Evolutionary conservation across 2,113 vertebrate genomes (phyloP), one percentile per base, ranked within the genome.

Genomic region (Ptychochromis oligacanthus): DNA sequence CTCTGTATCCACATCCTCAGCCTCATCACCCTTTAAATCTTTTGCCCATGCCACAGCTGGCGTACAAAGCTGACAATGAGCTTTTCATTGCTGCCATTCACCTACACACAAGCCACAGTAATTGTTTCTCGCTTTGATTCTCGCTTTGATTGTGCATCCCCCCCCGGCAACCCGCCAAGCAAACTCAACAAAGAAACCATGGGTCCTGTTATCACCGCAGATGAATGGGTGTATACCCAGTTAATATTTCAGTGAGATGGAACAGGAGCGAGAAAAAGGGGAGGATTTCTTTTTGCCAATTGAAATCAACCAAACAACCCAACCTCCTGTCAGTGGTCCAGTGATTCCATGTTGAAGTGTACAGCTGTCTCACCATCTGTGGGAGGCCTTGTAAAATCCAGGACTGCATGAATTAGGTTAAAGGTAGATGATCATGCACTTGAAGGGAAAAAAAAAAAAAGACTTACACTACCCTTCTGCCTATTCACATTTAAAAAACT

Each of bases 351-450:
- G 88, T 88, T 70, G 60, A 76, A 78, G 88, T 74, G 75, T 89
- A 75, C 93, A 95, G 92, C 91, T 94, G 93, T 89, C 89, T 87
- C 78, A 62, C 90, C 92, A 93, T 94, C 92, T 93, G 91, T 49
- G 72, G 26, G 58, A 74, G 64, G 56, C 81, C 85, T 92, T 77
- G 81, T 82, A 40, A 75, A 40, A 72, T 62, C 72, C 76, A 83
- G 58, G 65, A 34, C 65, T 52, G 78, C 61, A 77, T 4, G 55
- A 81, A 84, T 74, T 7, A 65, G 85, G 84, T 61, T 80, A 86
- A 81, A 89, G 79, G 87, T 82, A 79, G 15, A 36, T 43, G 61
- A 62, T 67, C 4, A 1, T 49, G 28, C 38, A 12, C 20, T 58
- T 40, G 13, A 70, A 46, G 57, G 52, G 38, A 57, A 12, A 56